A percentile compares a stretch with the other conserved stretches of the same genome.
These are phyloP conservation scores for Holothuria scabra DNA, from an alignment of 53 echinoderm and acorn worm genomes.

Conservation along the genomic window DNA sequence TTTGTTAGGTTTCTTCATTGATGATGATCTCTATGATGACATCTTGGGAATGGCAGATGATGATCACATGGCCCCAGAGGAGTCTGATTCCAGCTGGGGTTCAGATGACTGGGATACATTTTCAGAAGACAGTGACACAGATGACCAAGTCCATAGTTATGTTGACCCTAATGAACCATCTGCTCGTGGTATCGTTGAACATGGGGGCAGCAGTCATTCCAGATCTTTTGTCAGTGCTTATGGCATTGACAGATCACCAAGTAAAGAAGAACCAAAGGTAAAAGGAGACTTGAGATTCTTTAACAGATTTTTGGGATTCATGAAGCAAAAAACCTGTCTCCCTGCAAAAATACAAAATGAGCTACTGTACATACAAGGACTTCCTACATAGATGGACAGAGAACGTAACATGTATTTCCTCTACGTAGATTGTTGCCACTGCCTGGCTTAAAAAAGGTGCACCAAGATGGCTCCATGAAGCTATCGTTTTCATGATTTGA, in stretches of 20 bases:
- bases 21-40: constrained; percentile 97
- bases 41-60: constrained; percentile 78
- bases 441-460: too few relatives aligned
- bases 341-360: too few relatives aligned
- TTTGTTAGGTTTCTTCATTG: constrained; percentile 82
- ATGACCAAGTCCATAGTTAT: constrained; percentile 87
- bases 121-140: constrained; percentile 85
- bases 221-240: constrained; percentile 72
- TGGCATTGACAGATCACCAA: constrained; percentile 67
- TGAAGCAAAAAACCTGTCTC: too few relatives aligned
- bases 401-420: too few relatives aligned
- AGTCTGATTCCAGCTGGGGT: constrained; percentile 96
- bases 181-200: constrained; percentile 59
- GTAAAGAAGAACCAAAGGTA: constrained; percentile 67
- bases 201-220: constrained; percentile 33
- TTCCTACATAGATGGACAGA: too few relatives aligned
- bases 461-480: too few relatives aligned
- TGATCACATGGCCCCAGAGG: constrained; percentile 65
- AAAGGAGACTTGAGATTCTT: neutral
- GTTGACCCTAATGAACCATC: constrained; percentile 67
- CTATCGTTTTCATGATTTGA: too few relatives aligned
- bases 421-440: too few relatives aligned
- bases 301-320: too few relatives aligned
- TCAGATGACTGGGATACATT: constrained; percentile 95
- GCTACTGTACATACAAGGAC: too few relatives aligned